phyloP scores from a whole-genome alignment of 1,140 invertebrate species.

The Meloidogyne exigua region DNA sequence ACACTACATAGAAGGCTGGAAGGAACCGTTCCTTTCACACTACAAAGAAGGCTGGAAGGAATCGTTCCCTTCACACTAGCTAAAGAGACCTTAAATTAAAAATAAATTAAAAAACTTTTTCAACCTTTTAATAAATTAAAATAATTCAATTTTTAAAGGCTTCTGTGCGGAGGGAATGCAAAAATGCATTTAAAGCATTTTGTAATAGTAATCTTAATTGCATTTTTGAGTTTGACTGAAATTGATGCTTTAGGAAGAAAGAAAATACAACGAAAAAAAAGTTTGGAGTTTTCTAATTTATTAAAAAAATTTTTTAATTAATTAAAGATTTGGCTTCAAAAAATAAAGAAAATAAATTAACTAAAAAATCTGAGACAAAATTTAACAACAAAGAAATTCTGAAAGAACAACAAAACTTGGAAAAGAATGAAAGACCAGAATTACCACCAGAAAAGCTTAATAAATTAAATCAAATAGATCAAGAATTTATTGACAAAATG shows the following conservation, averaged over 20 bases:
- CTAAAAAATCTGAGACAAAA: too few species aligned
- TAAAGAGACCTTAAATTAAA: background rate
- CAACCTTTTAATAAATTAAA: background rate
- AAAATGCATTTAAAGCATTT: background rate
- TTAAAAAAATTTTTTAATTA: background rate
- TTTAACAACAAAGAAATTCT: background rate
- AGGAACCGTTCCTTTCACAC: too few species aligned
- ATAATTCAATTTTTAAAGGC: too few species aligned
- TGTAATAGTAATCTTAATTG: background rate
- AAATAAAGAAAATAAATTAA: background rate
- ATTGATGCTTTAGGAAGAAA: background rate
- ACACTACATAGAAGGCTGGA: too few species aligned
- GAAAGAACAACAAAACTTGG: background rate
- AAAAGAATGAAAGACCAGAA: background rate
- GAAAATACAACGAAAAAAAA: background rate
- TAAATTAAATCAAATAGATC: background rate
- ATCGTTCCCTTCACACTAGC: too few species aligned
- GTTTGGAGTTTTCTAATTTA: background rate
- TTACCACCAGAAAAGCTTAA: background rate
- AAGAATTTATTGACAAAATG: background rate
- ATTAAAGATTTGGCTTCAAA: background rate
- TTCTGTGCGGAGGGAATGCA: background rate
- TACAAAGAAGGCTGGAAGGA: too few species aligned
- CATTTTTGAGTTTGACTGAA: background rate
- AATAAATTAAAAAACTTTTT: background rate